phyloP scores from a whole-genome alignment of 1,140 invertebrate species.

The Drosophila simulans region DNA sequence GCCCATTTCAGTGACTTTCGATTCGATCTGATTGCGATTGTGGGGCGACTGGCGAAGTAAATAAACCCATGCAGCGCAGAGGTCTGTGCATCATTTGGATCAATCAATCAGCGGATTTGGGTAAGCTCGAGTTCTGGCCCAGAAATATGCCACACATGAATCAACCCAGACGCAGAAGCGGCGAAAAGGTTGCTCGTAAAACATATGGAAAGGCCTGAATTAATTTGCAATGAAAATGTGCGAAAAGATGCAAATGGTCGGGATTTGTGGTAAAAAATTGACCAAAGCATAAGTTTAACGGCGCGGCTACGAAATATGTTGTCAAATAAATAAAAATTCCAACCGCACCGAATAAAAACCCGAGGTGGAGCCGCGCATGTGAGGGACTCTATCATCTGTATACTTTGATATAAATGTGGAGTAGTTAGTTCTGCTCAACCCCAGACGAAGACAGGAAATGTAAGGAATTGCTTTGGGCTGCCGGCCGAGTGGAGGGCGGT shows the following conservation, averaged over 20 bases:
- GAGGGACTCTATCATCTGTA: neutral
- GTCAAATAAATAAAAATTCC: constrained; percentile 65
- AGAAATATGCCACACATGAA: constrained; percentile 60
- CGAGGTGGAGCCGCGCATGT: constrained; percentile 7
- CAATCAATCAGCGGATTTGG: constrained; percentile 62
- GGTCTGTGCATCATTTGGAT: constrained; percentile 27
- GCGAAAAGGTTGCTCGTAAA: constrained; percentile 40
- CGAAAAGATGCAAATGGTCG: constrained; percentile 53
- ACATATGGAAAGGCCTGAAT: constrained; percentile 47
- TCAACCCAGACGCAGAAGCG: constrained; percentile 30
- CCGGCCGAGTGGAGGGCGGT: neutral
- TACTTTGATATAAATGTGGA: constrained; percentile 44
- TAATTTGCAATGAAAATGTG: constrained; percentile 76
- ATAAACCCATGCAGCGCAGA: constrained; percentile 46
- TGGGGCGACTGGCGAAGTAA: constrained; percentile 15
- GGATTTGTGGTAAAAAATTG: constrained; percentile 65
- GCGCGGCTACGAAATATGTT: constrained; percentile 73
- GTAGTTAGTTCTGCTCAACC: constrained; percentile 51
- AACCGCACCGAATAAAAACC: constrained; percentile 4
- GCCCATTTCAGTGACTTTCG: constrained; percentile 27
- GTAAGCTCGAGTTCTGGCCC: constrained; percentile 28
- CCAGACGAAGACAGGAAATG: constrained; percentile 68
- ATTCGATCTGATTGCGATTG: constrained; percentile 47
- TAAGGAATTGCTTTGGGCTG: constrained; percentile 57
- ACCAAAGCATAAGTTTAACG: constrained; percentile 73